Percentiles rank a stretch among this genome's conserved stretches.
Evolutionary conservation across 2,797 vertebrate genomes (phyloP).

Genomic region (Falco concolor): DNA sequence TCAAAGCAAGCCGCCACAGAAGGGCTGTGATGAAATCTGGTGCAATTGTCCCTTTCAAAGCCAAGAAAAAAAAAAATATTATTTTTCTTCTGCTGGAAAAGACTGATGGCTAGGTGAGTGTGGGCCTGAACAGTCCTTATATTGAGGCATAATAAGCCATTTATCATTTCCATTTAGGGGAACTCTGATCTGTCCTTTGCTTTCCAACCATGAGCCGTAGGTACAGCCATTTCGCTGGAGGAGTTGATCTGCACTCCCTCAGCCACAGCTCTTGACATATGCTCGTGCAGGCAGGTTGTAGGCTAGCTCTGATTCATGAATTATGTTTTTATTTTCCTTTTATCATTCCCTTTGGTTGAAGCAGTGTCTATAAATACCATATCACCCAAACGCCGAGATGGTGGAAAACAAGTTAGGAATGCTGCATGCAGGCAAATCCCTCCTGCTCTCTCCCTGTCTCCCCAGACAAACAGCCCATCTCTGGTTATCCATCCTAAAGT

Average conservation of each 20-base stretch:
- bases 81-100: neutral
- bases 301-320: neutral
- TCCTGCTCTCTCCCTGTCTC: neutral
- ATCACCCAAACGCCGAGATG: neutral
- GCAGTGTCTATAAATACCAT: neutral
- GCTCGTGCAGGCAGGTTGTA: neutral
- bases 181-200: neutral
- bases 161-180: neutral
- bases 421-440: neutral
- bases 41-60: conserved; percentile 11
- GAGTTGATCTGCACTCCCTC: neutral
- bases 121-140: neutral
- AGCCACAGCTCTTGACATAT: neutral
- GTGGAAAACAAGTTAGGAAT: neutral
- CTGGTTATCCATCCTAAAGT: neutral
- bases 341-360: neutral
- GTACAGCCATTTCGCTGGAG: neutral
- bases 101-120: neutral
- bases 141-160: neutral
- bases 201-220: neutral
- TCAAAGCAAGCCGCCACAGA: neutral
- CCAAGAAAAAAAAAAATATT: neutral
- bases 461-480: neutral
- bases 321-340: conserved; percentile 23
- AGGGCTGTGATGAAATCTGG: conserved; percentile 5